Evolutionary conservation across 1,140 invertebrate species (phyloP), one percentile per base, ranked within the genome.

Genomic region (Belonocnema kinseyi): DNA sequence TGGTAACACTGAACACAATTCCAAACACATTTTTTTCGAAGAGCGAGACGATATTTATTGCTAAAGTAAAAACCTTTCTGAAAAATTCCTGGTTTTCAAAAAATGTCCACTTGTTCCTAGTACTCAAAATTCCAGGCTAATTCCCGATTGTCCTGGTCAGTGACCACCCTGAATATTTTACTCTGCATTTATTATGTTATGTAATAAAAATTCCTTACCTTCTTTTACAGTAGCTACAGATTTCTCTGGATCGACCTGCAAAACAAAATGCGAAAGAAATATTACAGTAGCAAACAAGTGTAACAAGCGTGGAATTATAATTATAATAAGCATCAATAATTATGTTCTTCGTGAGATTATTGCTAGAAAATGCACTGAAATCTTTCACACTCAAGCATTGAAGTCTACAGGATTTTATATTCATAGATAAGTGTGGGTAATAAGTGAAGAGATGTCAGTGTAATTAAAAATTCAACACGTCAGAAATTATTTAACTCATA

Each of bases 171-270:
- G 4, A 33, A 11, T 46, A 46, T 46, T 1, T 46, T 10, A 46
- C 40, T 46, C 40, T 46, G 0, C 40, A 11, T 46, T 46, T 46
- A 46, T 46, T 10, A 46, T 46, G 40, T 46, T 46, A 46, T 46
- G 19, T 26, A 14, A 66, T 40, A 40, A n/a, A 66, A 0, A 40
- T 66, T 14, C 40, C 10, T 87, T 87, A 93, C 92, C 92, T 91
- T 93, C 92, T 86, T 92, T 93, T 61, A 92, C 91, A 56, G 91
- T 89, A 53, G 92, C 92, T 26, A 91, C 83, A 73, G 91, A 82
- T 75, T 92, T 90, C 66, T 91, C 90, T 76, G 89, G 89, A 83
- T 92, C 91, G 80, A 92, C 89, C 92, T 93, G 91, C 26, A 90
- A 90, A 85, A 80, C 86, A 82, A 87, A 87, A 86, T 83, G 50